Conservation (phyloP, 2,113 vertebrate genomes). For the Ictalurus punctatus region DNA sequence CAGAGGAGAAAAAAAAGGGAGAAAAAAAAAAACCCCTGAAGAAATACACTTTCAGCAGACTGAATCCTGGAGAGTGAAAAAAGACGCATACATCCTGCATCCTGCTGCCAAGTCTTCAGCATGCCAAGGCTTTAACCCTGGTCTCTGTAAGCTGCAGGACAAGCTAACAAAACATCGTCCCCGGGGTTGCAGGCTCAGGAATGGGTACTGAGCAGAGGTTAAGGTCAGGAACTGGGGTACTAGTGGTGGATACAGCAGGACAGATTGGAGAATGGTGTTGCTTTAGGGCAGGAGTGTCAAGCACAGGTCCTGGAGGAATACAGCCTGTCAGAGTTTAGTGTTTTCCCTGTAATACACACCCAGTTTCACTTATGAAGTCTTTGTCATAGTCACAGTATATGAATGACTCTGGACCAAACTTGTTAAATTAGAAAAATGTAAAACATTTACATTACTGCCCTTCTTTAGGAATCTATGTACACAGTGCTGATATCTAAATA, state of each 20-base stretch:
- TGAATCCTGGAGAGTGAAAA: slow-evolving; percentile 51
- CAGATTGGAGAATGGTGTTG: slow-evolving; percentile 58
- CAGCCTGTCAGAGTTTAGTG: neutral
- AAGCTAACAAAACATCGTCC: slow-evolving; percentile 36
- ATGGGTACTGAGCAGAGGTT: slow-evolving; percentile 40
- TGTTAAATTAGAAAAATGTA: neutral
- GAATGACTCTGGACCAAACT: neutral
- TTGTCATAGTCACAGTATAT: neutral
- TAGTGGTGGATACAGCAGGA: slow-evolving; percentile 58
- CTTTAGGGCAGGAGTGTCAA: slow-evolving; percentile 13
- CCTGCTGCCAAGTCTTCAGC: slow-evolving; percentile 42
- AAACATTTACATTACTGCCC: neutral
- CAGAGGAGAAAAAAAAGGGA: slow-evolving; percentile 15
- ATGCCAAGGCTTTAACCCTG: slow-evolving; percentile 56
- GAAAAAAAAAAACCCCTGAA: slow-evolving; percentile 36
- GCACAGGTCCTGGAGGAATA: neutral
- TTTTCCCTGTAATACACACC: slow-evolving; percentile 1
- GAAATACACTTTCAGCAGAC: slow-evolving; percentile 55
- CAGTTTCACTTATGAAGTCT: neutral
- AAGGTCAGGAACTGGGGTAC: slow-evolving; percentile 57
- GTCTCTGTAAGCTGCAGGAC: slow-evolving; percentile 35
- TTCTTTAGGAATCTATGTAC: neutral
- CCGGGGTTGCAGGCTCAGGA: slow-evolving; percentile 35
- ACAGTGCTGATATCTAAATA: slow-evolving; percentile 36
- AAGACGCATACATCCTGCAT: slow-evolving; percentile 63